phyloP scores from a whole-genome alignment of 2,888 invertebrate genomes.

The Atethmia centrago region DNA sequence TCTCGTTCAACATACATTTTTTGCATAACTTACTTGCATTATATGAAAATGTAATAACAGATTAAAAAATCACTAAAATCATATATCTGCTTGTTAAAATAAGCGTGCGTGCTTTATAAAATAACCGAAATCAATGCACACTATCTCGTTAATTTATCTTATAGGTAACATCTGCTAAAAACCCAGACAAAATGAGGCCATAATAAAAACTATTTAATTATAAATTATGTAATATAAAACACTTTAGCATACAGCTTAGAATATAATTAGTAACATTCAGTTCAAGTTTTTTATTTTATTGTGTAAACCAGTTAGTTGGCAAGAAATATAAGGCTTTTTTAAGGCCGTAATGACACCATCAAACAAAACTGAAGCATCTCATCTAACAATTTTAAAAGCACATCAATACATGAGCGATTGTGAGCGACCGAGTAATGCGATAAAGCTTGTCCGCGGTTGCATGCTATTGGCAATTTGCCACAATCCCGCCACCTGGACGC shows the following conservation, averaged over 20 bases:
- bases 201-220: no score
- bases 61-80: no score
- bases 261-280: no score
- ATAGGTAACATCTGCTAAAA: background rate
- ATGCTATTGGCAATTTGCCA: constrained; percentile 67
- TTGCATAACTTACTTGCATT: no score
- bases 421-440: constrained; percentile 56
- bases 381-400: constrained; percentile 50
- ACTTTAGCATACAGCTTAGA: no score
- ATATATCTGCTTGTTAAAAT: no score
- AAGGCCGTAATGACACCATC: constrained; percentile 12
- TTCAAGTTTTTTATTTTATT: no score
- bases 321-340: no score
- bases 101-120: background rate
- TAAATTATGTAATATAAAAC: no score
- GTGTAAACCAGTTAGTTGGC: no score
- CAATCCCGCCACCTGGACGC: constrained; percentile 59
- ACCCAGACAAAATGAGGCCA: background rate
- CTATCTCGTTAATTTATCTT: background rate
- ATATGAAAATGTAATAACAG: no score
- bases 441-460: constrained; percentile 64
- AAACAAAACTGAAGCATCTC: constrained; percentile 30
- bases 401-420: constrained; percentile 54
- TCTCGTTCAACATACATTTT: no score
- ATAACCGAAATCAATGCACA: background rate